Evolutionary conservation across 1,140 invertebrate genomes (phyloP).

Genomic region (Archivesica marissinica): DNA sequence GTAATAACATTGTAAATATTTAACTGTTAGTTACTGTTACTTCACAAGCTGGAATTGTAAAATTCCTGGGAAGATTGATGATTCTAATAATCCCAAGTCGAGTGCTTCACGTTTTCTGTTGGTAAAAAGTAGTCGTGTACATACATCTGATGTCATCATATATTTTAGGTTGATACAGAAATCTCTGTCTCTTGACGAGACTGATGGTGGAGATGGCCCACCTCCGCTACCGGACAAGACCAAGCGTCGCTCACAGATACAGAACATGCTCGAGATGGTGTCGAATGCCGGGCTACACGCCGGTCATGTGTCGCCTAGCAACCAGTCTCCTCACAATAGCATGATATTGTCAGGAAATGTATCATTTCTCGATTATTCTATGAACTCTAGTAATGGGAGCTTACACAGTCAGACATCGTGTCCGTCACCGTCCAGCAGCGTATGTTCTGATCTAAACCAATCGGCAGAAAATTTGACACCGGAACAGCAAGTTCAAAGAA

Average conservation of each 20-base stretch:
- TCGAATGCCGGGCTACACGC: slow-evolving; percentile 48
- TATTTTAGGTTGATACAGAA: slow-evolving; percentile 60
- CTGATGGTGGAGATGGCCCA: slow-evolving; percentile 84
- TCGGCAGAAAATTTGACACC: slow-evolving; percentile 72
- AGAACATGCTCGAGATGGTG: slow-evolving; percentile 63
- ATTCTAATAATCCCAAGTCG: no score
- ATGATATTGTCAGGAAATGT: slow-evolving; percentile 55
- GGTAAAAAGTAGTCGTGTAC: no score
- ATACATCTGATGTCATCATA: no score
- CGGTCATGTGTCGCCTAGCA: slow-evolving; percentile 47
- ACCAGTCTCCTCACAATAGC: slow-evolving; percentile 63
- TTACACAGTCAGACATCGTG: slow-evolving; percentile 50
- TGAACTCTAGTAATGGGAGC: slow-evolving; percentile 61
- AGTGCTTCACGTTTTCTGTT: no score
- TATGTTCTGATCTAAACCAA: slow-evolving; percentile 74
- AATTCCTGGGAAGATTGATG: no score
- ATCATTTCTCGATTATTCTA: slow-evolving; percentile 42
- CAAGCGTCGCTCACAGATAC: slow-evolving; percentile 72
- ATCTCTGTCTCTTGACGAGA: slow-evolving; percentile 43
- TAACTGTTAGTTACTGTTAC: no score
- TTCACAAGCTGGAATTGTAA: no score
- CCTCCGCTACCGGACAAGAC: slow-evolving; percentile 77
- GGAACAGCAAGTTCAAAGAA: slow-evolving; percentile 14
- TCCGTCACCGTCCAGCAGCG: slow-evolving; percentile 72
- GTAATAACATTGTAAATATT: no score